A percentile compares a stretch with the other conserved stretches of the same genome.
Evolutionary conservation across 2,888 invertebrate species (phyloP).

Genomic region (Eledone cirrhosa): DNA sequence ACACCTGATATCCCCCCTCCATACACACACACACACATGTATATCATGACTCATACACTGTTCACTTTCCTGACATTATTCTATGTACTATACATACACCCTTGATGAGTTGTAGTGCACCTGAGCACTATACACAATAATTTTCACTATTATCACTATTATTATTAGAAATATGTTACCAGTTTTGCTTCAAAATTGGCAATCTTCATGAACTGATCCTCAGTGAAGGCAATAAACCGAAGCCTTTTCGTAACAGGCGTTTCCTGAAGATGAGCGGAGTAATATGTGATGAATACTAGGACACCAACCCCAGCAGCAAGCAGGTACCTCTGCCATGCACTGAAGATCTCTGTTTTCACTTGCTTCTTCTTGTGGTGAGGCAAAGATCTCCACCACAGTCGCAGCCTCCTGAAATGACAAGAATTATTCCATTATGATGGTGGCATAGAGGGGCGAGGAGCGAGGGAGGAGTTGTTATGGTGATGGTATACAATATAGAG

Average conservation of each 20-base stretch:
- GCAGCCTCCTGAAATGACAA: not conserved
- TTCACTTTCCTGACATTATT: too few relatives aligned
- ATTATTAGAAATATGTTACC: too few relatives aligned
- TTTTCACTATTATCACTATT: too few relatives aligned
- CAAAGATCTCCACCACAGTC: conserved; percentile 35
- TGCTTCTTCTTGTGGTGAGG: conserved; percentile 49
- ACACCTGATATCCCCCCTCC: too few relatives aligned
- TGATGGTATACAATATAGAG: too few relatives aligned
- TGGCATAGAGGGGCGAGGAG: too few relatives aligned
- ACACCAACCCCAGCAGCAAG: conserved; percentile 28
- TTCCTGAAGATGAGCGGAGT: conserved; percentile 68
- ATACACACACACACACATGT: too few relatives aligned
- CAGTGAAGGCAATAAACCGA: conserved; percentile 70
- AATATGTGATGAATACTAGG: conserved; percentile 46
- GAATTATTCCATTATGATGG: not conserved
- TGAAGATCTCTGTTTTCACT: conserved; percentile 31
- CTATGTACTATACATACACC: too few relatives aligned
- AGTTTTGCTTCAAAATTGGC: conserved; percentile 65
- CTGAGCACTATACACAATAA: too few relatives aligned
- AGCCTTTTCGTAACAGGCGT: conserved; percentile 70
- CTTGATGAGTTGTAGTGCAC: too few relatives aligned
- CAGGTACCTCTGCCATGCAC: conserved; percentile 3
- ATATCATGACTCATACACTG: too few relatives aligned
- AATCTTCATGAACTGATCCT: conserved; percentile 67
- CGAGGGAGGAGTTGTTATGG: too few relatives aligned